phyloP scores from a whole-genome alignment of 2,888 invertebrate species.

The Geophilus truncorum region DNA sequence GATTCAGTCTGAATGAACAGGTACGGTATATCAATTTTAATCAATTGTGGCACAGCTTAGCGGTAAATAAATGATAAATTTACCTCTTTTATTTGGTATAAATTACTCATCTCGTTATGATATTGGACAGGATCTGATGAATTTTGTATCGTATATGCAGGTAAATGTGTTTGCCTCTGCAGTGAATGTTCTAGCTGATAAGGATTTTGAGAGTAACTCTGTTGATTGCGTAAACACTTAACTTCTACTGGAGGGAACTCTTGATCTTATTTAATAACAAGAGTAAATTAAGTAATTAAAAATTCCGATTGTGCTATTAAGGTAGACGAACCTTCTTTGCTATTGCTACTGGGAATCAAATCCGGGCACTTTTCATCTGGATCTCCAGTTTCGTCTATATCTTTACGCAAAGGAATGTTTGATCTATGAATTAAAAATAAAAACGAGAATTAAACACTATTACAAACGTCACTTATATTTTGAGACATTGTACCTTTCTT shows the following conservation, averaged over 20 bases:
- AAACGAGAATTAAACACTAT: background rate
- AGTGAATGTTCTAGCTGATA: constrained; percentile 3
- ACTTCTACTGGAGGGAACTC: constrained; percentile 37
- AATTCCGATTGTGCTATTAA: no score
- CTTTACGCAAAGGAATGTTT: constrained; percentile 37
- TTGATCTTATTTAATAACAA: constrained; percentile 36
- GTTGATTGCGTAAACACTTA: constrained; percentile 36
- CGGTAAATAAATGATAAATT: background rate
- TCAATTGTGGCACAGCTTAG: background rate
- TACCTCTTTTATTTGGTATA: constrained; percentile 18
- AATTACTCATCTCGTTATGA: background rate
- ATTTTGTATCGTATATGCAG: background rate
- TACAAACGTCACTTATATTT: no score
- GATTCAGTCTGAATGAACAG: background rate
- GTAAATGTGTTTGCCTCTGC: background rate
- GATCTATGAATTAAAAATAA: constrained; percentile 32
- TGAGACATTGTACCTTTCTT: constrained; percentile 31
- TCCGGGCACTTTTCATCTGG: constrained; percentile 58
- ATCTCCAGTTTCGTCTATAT: constrained; percentile 42
- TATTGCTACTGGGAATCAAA: constrained; percentile 55
- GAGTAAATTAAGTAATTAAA: no score
- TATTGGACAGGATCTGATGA: constrained; percentile 19
- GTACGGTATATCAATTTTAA: background rate
- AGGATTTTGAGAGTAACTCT: background rate
- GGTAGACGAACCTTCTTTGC: constrained; percentile 40